Conservation (phyloP, 2,888 invertebrate species). For the Steinernema hermaphroditum region DNA sequence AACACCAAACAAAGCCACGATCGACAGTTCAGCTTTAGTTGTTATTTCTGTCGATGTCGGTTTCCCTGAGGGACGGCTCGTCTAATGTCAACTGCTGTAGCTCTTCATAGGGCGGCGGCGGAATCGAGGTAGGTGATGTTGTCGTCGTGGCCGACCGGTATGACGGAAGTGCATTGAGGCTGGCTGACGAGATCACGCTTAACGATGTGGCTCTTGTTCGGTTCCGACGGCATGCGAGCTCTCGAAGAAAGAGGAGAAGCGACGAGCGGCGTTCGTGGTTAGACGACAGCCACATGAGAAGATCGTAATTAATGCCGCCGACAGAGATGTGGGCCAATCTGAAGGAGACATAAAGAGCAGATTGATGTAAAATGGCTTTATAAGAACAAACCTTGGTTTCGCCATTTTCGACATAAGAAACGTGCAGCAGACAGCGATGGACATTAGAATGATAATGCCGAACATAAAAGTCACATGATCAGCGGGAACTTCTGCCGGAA, state of each 20-base stretch:
- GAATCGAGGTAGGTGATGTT: constrained; percentile 20
- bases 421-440: constrained; percentile 49
- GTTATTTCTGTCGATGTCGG: constrained; percentile 30
- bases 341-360: not conserved
- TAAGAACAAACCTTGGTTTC: constrained; percentile 41
- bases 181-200: constrained; percentile 39
- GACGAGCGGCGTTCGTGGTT: constrained; percentile 44
- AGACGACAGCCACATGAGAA: constrained; percentile 41
- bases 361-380: not conserved
- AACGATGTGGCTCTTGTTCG: constrained; percentile 40
- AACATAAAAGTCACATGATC: constrained; percentile 51
- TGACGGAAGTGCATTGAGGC: constrained; percentile 37
- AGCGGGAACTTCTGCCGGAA: constrained; percentile 47
- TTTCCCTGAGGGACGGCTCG: constrained; percentile 16
- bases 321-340: constrained; percentile 21
- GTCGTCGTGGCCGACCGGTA: constrained; percentile 37
- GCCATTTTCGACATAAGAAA: constrained; percentile 46
- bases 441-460: constrained; percentile 47
- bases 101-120: constrained; percentile 43
- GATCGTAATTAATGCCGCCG: constrained; percentile 36
- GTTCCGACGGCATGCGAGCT: constrained; percentile 38
- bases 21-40: constrained; percentile 13
- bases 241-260: constrained; percentile 38
- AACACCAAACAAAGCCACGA: not conserved
- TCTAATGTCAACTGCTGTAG: constrained; percentile 35